phyloP scores from a whole-genome alignment of 2,888 invertebrate species.

The Beris morrisii region DNA sequence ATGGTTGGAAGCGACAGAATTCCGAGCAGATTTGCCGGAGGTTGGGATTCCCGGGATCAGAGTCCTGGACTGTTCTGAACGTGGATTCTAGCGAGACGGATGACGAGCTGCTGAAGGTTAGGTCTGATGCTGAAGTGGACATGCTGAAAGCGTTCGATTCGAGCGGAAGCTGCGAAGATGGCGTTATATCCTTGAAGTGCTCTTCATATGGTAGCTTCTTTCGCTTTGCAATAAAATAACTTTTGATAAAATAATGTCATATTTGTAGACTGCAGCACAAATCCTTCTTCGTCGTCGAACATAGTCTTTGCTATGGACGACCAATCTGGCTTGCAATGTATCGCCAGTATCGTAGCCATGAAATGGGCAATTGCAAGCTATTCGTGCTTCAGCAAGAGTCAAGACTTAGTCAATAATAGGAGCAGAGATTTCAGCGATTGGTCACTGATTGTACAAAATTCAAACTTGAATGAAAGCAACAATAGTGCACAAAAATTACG shows the following conservation, averaged over 20 bases:
- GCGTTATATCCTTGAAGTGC: constrained; percentile 60
- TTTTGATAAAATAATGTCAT: neutral
- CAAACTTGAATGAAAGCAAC: constrained; percentile 12
- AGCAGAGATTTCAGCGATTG: constrained; percentile 35
- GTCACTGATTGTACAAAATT: constrained; percentile 36
- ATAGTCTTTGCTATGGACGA: constrained; percentile 57
- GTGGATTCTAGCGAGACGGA: constrained; percentile 4
- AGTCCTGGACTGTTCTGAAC: constrained; percentile 41
- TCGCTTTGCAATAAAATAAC: neutral
- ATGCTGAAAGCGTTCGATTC: constrained; percentile 52
- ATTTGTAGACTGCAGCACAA: constrained; percentile 35
- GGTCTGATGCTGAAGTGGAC: constrained; percentile 44
- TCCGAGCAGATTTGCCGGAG: constrained; percentile 61
- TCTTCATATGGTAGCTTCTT: constrained; percentile 57
- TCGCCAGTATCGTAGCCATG: constrained; percentile 57
- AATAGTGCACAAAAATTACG: constrained; percentile 30
- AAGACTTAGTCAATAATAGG: constrained; percentile 28
- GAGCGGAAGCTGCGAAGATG: constrained; percentile 54
- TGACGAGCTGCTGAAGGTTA: neutral
- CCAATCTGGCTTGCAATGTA: constrained; percentile 56
- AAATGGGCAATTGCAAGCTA: constrained; percentile 59
- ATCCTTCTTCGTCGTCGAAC: constrained; percentile 35
- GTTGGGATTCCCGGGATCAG: constrained; percentile 59
- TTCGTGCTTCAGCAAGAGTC: constrained; percentile 51
- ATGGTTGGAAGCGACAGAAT: constrained; percentile 59